Percentiles rank a stretch among this genome's conserved stretches.
Conservation (phyloP, 2,113 vertebrate genomes). For the Jaculus jaculus region DNA sequence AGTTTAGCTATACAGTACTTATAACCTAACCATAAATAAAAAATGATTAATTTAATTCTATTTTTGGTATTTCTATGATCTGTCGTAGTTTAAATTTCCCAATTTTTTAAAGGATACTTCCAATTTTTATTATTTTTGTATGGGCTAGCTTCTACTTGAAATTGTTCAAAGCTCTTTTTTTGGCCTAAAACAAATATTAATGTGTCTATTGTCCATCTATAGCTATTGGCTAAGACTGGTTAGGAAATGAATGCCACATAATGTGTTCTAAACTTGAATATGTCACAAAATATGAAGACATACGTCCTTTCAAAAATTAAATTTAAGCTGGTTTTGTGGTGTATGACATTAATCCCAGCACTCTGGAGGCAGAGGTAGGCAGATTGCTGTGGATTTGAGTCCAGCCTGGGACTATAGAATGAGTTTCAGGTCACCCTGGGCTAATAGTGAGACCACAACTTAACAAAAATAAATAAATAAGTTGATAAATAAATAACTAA, state of each 20-base stretch:
- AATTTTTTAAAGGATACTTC: background rate
- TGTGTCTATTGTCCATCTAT: background rate
- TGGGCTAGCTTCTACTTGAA: background rate
- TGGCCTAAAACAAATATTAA: background rate
- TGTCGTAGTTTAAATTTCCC: constrained; percentile 1
- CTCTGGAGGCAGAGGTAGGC: too few species aligned
- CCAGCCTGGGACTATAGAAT: too few species aligned
- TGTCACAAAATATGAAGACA: constrained; percentile 6
- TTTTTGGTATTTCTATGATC: background rate
- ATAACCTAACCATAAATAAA: background rate
- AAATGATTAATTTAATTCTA: background rate
- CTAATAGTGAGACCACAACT: too few species aligned
- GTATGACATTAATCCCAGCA: too few species aligned
- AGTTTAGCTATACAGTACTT: background rate
- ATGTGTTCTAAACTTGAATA: constrained; percentile 17
- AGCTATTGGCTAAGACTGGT: background rate
- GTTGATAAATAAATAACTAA: too few species aligned
- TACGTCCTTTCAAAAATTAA: constrained; percentile 28
- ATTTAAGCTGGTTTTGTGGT: background rate
- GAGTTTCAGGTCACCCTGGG: too few species aligned
- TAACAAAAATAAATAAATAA: too few species aligned
- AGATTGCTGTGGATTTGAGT: too few species aligned
- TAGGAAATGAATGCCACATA: background rate
- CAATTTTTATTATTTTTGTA: constrained; percentile 14
- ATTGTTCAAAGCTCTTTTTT: background rate